Conservation (phyloP, 2,797 vertebrate genomes). For the Coregonus sp. region DNA sequence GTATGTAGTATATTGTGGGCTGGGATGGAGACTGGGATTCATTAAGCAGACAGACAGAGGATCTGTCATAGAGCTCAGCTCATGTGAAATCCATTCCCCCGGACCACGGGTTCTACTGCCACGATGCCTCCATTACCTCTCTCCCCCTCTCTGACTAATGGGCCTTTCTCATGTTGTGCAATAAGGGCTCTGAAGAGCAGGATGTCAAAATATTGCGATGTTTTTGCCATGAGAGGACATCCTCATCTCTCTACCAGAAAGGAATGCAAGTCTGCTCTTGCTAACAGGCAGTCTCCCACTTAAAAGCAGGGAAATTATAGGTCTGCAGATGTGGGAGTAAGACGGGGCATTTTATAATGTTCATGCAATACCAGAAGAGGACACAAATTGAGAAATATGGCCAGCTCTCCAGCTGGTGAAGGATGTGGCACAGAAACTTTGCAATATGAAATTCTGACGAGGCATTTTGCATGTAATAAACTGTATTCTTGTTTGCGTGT, state of each 20-base stretch:
- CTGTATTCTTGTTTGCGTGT: not conserved
- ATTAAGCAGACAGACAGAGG: conserved; percentile 47
- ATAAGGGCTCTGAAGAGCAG: conserved; percentile 36
- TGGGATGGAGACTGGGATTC: conserved; percentile 45
- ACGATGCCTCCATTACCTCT: not conserved
- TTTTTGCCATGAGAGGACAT: conserved; percentile 37
- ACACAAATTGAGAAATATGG: not conserved
- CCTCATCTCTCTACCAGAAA: conserved; percentile 14
- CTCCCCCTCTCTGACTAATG: conserved; percentile 21
- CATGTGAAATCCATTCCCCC: conserved; percentile 52
- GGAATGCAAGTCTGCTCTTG: conserved; percentile 52
- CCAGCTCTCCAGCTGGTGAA: conserved; percentile 26
- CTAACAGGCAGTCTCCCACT: conserved; percentile 49
- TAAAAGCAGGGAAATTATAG: conserved; percentile 57
- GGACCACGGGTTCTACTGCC: conserved; percentile 8
- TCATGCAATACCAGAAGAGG: conserved; percentile 41
- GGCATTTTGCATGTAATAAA: conserved; percentile 15
- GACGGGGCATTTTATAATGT: conserved; percentile 49
- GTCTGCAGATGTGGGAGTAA: conserved; percentile 46
- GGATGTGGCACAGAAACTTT: conserved; percentile 19
- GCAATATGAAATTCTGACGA: conserved; percentile 9
- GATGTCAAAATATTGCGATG: conserved; percentile 34
- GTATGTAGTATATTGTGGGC: conserved; percentile 9
- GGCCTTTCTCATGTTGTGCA: conserved; percentile 34
- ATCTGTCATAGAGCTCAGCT: conserved; percentile 41